Percentiles rank a stretch among this genome's conserved stretches.
Conservation (phyloP, 2,113 vertebrate species). For the Rhynchopsitta pachyrhyncha region DNA sequence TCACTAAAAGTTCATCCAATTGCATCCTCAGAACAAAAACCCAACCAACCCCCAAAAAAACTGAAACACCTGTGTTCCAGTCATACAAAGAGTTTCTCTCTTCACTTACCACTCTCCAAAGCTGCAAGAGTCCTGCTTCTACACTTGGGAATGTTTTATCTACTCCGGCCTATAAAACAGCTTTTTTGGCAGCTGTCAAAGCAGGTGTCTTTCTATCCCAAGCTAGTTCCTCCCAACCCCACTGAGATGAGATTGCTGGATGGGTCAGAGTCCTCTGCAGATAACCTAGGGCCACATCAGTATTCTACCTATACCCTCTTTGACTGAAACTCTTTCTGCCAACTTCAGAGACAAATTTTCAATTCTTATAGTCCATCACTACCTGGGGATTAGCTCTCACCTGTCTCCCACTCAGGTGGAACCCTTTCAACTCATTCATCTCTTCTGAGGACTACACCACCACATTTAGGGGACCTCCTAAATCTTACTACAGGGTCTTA, state of each 20-base stretch:
- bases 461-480: background rate
- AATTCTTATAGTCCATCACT: background rate
- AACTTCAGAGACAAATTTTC: background rate
- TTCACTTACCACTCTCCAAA: background rate
- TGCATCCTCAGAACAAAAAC: too few species aligned
- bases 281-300: background rate
- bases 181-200: background rate
- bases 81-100: background rate
- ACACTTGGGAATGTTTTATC: background rate
- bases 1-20: too few species aligned
- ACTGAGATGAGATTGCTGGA: background rate
- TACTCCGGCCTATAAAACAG: background rate
- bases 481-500: background rate
- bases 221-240: background rate
- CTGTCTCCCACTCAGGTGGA: background rate
- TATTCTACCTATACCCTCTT: background rate
- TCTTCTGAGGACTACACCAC: background rate
- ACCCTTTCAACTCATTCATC: background rate
- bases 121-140: background rate
- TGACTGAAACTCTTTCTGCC: background rate
- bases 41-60: background rate
- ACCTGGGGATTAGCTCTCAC: background rate
- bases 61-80: background rate
- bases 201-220: background rate
- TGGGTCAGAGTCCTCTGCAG: background rate